Conservation (phyloP, 2,113 vertebrate genomes). For the Mesoclemmys tuberculata region DNA sequence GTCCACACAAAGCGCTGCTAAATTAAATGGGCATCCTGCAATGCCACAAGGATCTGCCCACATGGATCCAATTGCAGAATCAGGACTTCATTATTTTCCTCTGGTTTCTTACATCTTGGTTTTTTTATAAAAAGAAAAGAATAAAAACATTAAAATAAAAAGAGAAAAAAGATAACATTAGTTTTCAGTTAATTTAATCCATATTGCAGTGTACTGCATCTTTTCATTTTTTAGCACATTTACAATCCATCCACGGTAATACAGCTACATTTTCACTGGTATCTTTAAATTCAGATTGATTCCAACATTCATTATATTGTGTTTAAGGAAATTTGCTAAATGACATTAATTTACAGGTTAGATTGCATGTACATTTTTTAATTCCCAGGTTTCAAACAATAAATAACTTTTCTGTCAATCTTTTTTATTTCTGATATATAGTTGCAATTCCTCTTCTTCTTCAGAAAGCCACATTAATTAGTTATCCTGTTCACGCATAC, state of each 20-base stretch:
- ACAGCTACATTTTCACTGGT: not conserved
- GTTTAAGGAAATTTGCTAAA: not conserved
- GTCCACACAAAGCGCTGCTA: not conserved
- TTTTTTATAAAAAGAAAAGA: not conserved
- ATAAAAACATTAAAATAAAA: not conserved
- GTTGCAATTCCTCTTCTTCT: not conserved
- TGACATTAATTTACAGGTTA: not conserved
- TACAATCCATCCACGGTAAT: not conserved
- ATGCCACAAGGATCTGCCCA: not conserved
- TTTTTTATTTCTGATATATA: not conserved
- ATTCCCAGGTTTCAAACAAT: not conserved
- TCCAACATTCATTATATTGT: not conserved
- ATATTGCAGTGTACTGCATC: not conserved
- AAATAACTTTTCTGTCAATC: not conserved
- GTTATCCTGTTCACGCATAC: not conserved
- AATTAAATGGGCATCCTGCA: not conserved
- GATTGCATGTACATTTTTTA: not conserved
- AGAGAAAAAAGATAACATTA: not conserved
- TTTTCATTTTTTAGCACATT: not conserved
- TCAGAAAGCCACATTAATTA: not conserved
- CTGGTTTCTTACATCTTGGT: not conserved
- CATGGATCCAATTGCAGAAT: not conserved
- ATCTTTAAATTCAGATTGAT: not conserved
- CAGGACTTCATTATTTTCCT: not conserved
- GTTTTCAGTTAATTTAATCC: not conserved